phyloP scores from a whole-genome alignment of 2,797 vertebrate genomes.

The Enteromius unitaeniatus region DNA sequence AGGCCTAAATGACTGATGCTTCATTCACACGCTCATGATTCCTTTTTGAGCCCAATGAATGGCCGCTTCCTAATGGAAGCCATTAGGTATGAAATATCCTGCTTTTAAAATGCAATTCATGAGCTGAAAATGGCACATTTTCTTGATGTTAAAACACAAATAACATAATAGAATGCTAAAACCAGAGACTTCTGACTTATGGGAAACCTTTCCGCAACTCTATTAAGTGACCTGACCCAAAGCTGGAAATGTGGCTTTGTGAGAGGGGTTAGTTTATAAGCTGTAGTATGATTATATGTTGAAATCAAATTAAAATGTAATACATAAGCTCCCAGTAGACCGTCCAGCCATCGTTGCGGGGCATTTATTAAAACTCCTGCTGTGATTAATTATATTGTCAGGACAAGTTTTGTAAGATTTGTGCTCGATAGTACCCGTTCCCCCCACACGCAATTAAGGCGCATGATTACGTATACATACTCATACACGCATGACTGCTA shows the following conservation, averaged over 20 bases:
- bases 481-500: not conserved
- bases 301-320: conserved; percentile 74
- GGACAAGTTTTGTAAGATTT: conserved; percentile 75
- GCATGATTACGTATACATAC: conserved; percentile 49
- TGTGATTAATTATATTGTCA: conserved; percentile 79
- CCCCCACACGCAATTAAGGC: conserved; percentile 42
- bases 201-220: conserved; percentile 43
- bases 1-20: not conserved
- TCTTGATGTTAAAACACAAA: conserved; percentile 26
- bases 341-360: conserved; percentile 60
- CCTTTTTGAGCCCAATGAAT: conserved; percentile 22
- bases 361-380: conserved; percentile 73
- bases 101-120: conserved; percentile 27
- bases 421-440: conserved; percentile 67
- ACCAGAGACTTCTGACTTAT: not conserved
- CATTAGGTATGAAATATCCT: conserved; percentile 24
- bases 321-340: conserved; percentile 67
- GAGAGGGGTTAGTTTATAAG: conserved; percentile 63
- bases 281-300: conserved; percentile 69
- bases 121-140: not conserved
- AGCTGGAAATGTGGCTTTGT: conserved; percentile 56
- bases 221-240: conserved; percentile 55
- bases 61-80: conserved; percentile 26
- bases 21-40: conserved; percentile 15
- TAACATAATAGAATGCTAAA: conserved; percentile 10